Evolutionary conservation across 2,113 vertebrate genomes (phyloP).

Genomic region (Ctenomys sociabilis): DNA sequence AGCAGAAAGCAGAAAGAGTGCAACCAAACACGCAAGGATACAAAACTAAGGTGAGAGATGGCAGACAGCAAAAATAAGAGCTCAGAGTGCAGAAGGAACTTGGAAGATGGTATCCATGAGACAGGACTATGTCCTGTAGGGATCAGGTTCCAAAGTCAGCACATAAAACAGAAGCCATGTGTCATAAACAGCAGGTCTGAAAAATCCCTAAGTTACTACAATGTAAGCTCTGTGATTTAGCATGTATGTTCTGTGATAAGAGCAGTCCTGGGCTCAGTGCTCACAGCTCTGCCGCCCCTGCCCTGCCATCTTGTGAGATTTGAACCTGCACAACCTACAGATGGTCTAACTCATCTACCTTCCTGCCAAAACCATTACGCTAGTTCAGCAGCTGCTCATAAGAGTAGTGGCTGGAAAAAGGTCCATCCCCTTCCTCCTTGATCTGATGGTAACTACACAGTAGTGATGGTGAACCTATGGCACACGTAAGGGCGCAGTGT

Average conservation of each 20-base stretch:
- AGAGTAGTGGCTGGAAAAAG: not conserved
- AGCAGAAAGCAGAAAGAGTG: constrained; percentile 3
- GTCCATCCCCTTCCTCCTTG: not conserved
- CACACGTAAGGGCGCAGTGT: not conserved
- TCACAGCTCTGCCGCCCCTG: not conserved
- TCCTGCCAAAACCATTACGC: not conserved
- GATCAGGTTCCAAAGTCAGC: not conserved
- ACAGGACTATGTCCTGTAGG: not conserved
- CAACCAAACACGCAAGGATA: not conserved
- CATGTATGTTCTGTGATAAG: not conserved
- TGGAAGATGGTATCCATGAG: not conserved
- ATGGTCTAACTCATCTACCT: not conserved
- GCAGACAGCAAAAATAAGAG: not conserved
- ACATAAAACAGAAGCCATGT: not conserved
- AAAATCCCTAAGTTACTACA: not conserved
- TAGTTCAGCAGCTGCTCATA: not conserved
- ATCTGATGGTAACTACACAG: not conserved
- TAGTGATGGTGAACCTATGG: not conserved
- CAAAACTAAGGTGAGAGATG: not conserved
- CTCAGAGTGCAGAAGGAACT: not conserved
- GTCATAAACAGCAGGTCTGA: constrained; percentile 2
- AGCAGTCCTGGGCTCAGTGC: not conserved
- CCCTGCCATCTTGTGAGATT: not conserved
- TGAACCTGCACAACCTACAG: not conserved
- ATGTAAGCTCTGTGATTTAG: not conserved